Evolutionary conservation across 2,888 invertebrate species (phyloP).

Genomic region (Orthosia incerta): DNA sequence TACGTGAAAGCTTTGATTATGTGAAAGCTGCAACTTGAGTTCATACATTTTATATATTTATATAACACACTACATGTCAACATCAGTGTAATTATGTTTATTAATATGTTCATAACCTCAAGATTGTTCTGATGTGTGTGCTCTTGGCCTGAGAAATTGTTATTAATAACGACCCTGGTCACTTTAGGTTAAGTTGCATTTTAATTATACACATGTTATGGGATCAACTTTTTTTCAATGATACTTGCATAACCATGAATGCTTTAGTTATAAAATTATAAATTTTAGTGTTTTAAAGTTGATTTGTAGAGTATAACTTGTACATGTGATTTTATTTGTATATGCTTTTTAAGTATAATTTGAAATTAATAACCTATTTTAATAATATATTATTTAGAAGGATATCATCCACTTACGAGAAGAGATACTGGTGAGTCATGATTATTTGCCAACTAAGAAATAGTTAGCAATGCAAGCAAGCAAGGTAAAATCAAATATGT

Average conservation of each 20-base stretch:
- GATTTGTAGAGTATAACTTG: no score
- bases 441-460: conserved; percentile 4
- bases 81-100: no score
- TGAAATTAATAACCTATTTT: background rate
- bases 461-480: no score
- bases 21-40: no score
- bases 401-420: background rate
- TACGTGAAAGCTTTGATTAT: no score
- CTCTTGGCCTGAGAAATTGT: no score
- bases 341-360: background rate
- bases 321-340: background rate
- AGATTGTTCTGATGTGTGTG: no score
- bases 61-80: no score
- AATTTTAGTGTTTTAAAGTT: background rate
- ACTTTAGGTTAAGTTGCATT: background rate
- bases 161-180: no score
- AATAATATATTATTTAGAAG: background rate
- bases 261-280: background rate
- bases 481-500: no score
- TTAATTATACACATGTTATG: background rate
- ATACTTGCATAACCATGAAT: background rate
- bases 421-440: background rate
- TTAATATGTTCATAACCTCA: no score
- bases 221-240: background rate
- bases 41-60: no score